A percentile compares a stretch with the other conserved stretches of the same genome.
phyloP scores from a whole-genome alignment of 1,140 invertebrate genomes.

The Saxidomus purpurata region DNA sequence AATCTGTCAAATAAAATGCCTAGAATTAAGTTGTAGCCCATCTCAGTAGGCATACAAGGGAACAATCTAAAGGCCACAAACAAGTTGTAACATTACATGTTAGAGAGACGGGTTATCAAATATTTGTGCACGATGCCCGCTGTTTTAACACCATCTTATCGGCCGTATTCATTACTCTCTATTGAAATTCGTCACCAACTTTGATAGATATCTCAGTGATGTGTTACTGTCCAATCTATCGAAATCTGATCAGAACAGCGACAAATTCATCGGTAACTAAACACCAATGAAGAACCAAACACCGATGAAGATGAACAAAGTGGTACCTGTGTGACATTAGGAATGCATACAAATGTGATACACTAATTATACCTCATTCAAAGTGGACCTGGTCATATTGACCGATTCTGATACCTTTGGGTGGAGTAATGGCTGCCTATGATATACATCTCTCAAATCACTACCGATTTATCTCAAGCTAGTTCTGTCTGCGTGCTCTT shows the following conservation, averaged over 20 bases:
- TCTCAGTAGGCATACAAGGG: too few relatives aligned
- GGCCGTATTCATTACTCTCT: background rate
- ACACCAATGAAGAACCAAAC: background rate
- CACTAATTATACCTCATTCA: background rate
- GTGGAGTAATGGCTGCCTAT: too few relatives aligned
- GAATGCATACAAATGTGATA: background rate
- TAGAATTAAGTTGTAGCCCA: too few relatives aligned
- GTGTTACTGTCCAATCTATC: background rate
- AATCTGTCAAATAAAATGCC: too few relatives aligned
- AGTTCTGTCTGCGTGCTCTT: too few relatives aligned
- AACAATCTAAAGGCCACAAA: too few relatives aligned
- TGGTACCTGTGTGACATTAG: too few relatives aligned
- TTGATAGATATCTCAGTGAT: background rate
- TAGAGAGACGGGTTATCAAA: background rate
- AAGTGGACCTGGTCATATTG: background rate
- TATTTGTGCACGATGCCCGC: background rate
- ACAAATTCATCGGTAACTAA: slow-evolving; percentile 2
- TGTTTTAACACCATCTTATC: background rate
- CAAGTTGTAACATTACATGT: background rate
- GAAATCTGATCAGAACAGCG: background rate
- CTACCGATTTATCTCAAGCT: too few relatives aligned
- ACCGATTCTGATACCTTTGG: background rate
- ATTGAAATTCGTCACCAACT: background rate
- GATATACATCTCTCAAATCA: too few relatives aligned
- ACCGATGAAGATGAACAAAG: background rate